phyloP scores from a whole-genome alignment of 1,140 invertebrate genomes.

The Drosophila sucinea region DNA sequence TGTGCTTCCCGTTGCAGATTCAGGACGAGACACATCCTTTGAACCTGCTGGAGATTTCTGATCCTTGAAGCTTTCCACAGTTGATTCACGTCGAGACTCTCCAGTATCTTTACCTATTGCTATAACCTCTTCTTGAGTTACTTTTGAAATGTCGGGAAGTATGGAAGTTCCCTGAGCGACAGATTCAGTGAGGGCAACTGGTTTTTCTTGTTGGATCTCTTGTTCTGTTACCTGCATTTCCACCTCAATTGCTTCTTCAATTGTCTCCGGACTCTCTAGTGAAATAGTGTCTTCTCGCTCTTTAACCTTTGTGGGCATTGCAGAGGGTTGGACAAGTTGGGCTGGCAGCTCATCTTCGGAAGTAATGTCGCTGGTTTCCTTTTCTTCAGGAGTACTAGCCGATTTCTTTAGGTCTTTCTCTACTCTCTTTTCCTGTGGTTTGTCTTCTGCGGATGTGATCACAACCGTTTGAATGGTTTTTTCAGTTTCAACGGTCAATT shows the following conservation, averaged over 20 bases:
- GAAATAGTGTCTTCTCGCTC: conserved; percentile 73
- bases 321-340: conserved; percentile 47
- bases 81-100: conserved; percentile 26
- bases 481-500: background rate
- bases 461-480: background rate
- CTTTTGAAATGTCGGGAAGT: background rate
- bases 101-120: background rate
- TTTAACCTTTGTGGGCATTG: conserved; percentile 45
- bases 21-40: conserved; percentile 30
- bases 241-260: conserved; percentile 80
- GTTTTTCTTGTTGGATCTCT: background rate
- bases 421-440: background rate
- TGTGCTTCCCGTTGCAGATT: conserved; percentile 20
- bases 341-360: conserved; percentile 77
- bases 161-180: background rate
- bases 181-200: background rate
- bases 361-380: conserved; percentile 77
- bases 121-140: conserved; percentile 10
- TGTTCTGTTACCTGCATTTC: conserved; percentile 56
- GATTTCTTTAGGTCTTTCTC: conserved; percentile 66
- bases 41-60: background rate
- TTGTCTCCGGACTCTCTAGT: conserved; percentile 75
- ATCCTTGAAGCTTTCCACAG: background rate
- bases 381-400: conserved; percentile 70
- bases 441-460: background rate